Base-by-base conservation (phyloP, 2,888 invertebrate species). In the Spicauda simplicius region DNA sequence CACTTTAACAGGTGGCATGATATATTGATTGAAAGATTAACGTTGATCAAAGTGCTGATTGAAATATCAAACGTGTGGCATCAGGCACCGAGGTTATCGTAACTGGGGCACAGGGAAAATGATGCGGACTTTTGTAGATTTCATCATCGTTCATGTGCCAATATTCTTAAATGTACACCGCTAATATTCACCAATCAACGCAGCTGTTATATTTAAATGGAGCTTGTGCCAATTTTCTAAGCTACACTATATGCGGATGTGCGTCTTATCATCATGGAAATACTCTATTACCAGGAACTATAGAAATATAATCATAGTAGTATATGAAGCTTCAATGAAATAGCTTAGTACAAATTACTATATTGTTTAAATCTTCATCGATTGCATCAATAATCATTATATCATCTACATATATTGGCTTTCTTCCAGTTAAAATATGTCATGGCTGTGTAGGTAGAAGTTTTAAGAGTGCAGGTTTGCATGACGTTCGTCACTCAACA, bases 1-100 rank as follows among this genome's bases (percentile, higher is more conserved):
- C 76, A 91, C 81, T 78, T 91, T 90, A 71, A 92, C 84, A n/a
- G 91, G 88, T 64, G 93, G 83, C 91, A 93, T 91, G 72, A 69
- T 77, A 69, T 61, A 65, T 69, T 74, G 80, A 76, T 74, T 77
- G 73, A 80, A 87, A 83, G 76, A 88, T 86, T 80, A 74, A 80
- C 71, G 72, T 18, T 48, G 33, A 55, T 2, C 50, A 3, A 55
- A 70, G 66, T 75, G 73, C 68, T 83, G 79, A 78, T 85, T 78
- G 86, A 86, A 65, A 70, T 62, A 65, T 63, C 30, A 77, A 76
- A 78, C 78, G 78, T 83, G 78, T 74, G 71, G 67, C 73, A 78
- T 76, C 74, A 76, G 76, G 77, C 80, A 80, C 80, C 82, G 85
- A 85, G 84, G 83, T 87, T 86, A 84, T 77, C 75, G 78, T 82